A percentile compares a stretch with the other conserved stretches of the same genome.
Conservation (phyloP, 2,888 invertebrate species). For the Drosophila villosipedis region DNA sequence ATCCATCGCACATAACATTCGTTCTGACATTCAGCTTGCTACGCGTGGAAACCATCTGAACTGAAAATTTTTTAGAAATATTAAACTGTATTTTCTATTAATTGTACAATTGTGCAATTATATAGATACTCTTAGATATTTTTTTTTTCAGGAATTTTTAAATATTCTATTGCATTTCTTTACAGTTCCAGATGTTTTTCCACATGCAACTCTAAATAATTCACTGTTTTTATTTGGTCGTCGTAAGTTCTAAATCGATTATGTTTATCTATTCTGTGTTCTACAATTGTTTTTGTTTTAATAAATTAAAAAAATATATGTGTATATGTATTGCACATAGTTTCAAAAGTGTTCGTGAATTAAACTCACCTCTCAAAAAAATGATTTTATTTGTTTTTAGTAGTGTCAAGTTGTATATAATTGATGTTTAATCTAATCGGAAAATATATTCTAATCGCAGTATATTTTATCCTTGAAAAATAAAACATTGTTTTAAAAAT, state of each 20-base stretch:
- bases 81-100: no score
- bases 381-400: neutral
- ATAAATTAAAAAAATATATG: neutral
- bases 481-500: neutral
- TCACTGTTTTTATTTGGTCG: neutral
- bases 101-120: no score
- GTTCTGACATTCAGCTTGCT: neutral
- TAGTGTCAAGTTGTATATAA: neutral
- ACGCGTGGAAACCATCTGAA: neutral
- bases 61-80: neutral
- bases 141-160: rapidly evolving
- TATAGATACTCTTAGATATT: neutral
- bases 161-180: neutral
- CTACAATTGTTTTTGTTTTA: neutral
- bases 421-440: neutral
- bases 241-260: neutral
- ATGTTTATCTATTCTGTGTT: neutral
- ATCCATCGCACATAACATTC: neutral
- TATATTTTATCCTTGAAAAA: neutral
- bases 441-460: neutral
- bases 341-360: neutral
- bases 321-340: neutral
- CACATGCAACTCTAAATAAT: neutral
- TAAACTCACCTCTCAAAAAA: neutral
- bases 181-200: neutral